Evolutionary conservation across 2,888 invertebrate genomes (phyloP), one percentile per base, ranked within the genome.

Genomic region (Elysia crispata): DNA sequence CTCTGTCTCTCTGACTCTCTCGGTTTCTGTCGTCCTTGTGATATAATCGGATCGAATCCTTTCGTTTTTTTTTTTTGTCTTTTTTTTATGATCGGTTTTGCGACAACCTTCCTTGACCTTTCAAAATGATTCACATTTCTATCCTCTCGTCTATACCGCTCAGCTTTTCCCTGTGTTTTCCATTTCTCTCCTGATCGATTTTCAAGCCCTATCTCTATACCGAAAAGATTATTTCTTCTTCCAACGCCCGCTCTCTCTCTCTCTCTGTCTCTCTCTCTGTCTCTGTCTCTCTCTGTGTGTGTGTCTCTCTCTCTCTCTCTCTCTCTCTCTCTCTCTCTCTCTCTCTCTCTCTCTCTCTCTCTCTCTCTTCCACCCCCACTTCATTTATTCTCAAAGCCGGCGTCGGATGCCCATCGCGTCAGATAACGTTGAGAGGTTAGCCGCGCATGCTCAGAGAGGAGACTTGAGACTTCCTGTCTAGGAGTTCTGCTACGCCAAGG

Each of bases 251-350:
- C 23, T 66, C n/a, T 66, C 25, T 66, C 66, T 66, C 66, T 66
- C 66, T 25, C 66, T 28, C 30, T 66, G 1, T 73, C 73, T 50
- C 49, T 20, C 28, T 50, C 74, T 23, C 54, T 54, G 28, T 54
- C 50, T 54, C 30, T 30, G 54, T 20, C 74, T 28, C 57, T 54
- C 74, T 54, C 3, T 74, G 54, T 54, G 54, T 74, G 54, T 74
- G 11, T 74, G 23, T 6, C 57, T 54, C 54, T 54, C 54, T 41
- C 41, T 41, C 41, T 41, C 41, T 41, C 41, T 41, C 41, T 11
- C 41, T 11, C 41, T 11, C 41, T 11, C 11, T 11, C 11, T 11
- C 11, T 11, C 11, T 41, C 41, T 41, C 41, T 41, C 41, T 41
- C 41, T 41, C 41, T 41, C 41, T 41, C 41, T 41, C 41, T 74